Percentiles rank a stretch among this genome's conserved stretches.
These are phyloP conservation scores for Drosophila repleta DNA, from an alignment of 1,140 invertebrate species.

Conservation along the genomic window DNA sequence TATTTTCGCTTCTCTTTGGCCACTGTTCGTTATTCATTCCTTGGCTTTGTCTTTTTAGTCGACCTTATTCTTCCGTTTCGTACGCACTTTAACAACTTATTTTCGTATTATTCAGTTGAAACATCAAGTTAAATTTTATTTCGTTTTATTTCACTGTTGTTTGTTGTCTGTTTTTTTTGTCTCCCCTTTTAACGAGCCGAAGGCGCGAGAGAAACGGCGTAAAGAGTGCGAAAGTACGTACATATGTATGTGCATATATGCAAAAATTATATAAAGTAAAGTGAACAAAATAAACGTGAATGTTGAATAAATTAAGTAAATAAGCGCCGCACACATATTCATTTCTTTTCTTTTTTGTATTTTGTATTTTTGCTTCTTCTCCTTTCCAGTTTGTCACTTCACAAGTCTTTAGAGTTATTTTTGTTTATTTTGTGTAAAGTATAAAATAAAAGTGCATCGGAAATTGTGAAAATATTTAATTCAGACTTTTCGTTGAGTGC, in stretches of 20 bases:
- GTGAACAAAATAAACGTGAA: conserved; percentile 32
- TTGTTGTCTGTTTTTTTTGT: conserved; percentile 3
- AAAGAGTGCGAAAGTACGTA: not conserved
- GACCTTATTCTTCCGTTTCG: conserved; percentile 13
- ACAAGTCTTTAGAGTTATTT: conserved; percentile 10
- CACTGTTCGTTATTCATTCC: conserved; percentile 2
- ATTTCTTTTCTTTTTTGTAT: not conserved
- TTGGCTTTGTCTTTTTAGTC: not conserved
- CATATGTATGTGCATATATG: too few relatives aligned
- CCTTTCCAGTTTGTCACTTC: conserved; percentile 14
- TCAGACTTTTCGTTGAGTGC: conserved; percentile 14
- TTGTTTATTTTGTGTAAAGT: conserved; percentile 3
- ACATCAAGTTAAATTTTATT: conserved; percentile 8
- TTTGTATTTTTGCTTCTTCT: not conserved
- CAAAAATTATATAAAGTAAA: conserved; percentile 9
- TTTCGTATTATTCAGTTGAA: not conserved
- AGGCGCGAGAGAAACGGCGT: not conserved
- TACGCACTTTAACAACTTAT: conserved; percentile 19
- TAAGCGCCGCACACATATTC: conserved; percentile 25
- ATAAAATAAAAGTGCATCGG: conserved; percentile 31
- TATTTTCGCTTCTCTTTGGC: not conserved
- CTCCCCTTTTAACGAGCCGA: conserved; percentile 11
- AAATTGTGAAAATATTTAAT: conserved; percentile 31
- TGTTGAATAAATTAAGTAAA: conserved; percentile 43
- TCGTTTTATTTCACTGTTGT: not conserved